Conservation (phyloP, 2,113 vertebrate genomes). For the Oceanites oceanicus region DNA sequence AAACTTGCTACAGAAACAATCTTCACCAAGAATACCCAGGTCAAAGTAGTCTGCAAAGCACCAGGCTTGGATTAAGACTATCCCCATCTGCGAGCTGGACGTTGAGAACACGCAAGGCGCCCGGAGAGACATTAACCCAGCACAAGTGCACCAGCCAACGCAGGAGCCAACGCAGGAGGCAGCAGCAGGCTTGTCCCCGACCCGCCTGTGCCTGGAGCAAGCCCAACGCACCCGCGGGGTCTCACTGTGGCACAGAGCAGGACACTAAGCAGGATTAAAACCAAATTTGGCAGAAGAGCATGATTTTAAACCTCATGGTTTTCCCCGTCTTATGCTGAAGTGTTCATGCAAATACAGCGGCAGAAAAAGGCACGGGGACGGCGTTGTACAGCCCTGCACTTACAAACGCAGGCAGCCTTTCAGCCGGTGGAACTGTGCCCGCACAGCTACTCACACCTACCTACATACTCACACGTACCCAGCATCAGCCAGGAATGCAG, state of each 20-base stretch:
- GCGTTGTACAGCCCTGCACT: not conserved
- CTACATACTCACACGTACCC: not conserved
- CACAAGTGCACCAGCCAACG: not conserved
- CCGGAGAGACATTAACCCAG: not conserved
- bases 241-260: rapidly evolving
- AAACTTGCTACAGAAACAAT: not conserved
- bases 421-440: rapidly evolving
- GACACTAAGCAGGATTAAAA: no score
- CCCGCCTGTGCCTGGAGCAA: not conserved
- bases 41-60: no score
- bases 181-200: not conserved
- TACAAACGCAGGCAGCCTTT: no score
- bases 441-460: not conserved
- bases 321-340: not conserved
- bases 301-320: not conserved
- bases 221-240: not conserved
- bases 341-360: not conserved
- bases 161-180: not conserved
- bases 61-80: not conserved
- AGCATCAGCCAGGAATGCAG: not conserved
- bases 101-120: rapidly evolving
- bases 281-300: not conserved
- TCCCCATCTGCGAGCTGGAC: rapidly evolving
- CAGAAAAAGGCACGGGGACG: rapidly evolving
- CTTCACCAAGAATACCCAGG: no score